phyloP scores from a whole-genome alignment of 1,140 invertebrate genomes.

The Diachasmimorpha longicaudata region DNA sequence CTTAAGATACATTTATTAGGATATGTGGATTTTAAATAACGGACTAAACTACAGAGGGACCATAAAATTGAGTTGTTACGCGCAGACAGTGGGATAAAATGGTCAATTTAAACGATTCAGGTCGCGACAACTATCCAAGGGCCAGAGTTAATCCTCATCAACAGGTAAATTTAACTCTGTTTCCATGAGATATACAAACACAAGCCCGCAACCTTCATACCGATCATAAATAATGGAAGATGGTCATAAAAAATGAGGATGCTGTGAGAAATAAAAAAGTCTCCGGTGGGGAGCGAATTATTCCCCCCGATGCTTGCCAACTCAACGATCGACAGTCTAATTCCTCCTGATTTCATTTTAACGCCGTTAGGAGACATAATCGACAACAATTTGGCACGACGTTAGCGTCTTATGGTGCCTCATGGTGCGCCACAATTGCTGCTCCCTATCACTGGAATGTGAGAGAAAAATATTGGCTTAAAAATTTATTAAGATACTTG shows the following conservation, averaged over 20 bases:
- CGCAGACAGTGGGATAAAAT: background rate
- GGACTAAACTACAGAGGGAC: background rate
- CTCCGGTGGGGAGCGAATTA: conserved; percentile 8
- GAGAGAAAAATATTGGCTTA: background rate
- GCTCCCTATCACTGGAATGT: background rate
- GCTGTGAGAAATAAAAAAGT: conserved; percentile 25
- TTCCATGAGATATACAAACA: background rate
- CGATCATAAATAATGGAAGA: conserved; percentile 45
- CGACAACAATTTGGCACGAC: conserved; percentile 21
- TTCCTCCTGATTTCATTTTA: background rate
- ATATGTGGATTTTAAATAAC: no score
- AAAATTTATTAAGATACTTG: background rate
- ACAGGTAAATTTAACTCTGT: background rate
- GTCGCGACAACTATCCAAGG: background rate
- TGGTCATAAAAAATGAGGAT: conserved; percentile 34
- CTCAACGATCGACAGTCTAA: conserved; percentile 15
- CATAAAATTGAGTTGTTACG: background rate
- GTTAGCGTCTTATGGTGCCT: background rate
- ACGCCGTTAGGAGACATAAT: conserved; percentile 15
- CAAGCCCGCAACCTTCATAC: conserved; percentile 29
- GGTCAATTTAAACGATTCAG: background rate
- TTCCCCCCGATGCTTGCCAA: conserved; percentile 23
- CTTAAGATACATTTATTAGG: background rate
- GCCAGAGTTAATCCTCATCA: background rate
- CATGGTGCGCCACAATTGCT: background rate